Conservation (phyloP, 2,113 vertebrate species). For the Tringa solitaria region DNA sequence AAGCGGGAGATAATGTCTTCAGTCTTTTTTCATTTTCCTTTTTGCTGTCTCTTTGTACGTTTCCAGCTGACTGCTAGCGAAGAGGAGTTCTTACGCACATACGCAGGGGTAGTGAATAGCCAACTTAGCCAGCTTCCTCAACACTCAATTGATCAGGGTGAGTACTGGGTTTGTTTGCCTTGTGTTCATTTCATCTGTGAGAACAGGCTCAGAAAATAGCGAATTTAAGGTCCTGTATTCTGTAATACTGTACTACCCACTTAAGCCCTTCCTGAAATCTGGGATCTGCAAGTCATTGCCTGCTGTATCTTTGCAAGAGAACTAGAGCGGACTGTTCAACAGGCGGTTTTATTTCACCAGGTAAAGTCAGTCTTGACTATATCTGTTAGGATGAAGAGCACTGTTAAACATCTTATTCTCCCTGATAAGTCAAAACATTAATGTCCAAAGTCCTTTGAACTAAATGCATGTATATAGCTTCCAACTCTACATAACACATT, state of each 20-base stretch:
- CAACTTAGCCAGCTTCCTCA: slow-evolving; percentile 98
- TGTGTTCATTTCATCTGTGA: background rate
- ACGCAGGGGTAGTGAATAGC: slow-evolving; percentile 93
- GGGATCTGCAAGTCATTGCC: background rate
- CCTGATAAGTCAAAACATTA: background rate
- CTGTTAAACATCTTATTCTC: background rate
- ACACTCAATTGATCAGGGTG: slow-evolving; percentile 98
- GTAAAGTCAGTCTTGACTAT: background rate
- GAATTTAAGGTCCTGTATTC: background rate
- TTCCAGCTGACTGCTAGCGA: slow-evolving; percentile 91
- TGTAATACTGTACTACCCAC: background rate
- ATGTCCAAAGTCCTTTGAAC: background rate
- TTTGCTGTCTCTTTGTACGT: background rate
- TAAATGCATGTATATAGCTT: background rate
- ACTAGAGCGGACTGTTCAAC: background rate
- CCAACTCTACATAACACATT: background rate
- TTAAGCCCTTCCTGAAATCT: background rate
- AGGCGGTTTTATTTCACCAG: background rate
- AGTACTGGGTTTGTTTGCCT: slow-evolving; percentile 34
- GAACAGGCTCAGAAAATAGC: background rate
- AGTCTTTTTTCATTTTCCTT: background rate
- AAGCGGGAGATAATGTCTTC: background rate
- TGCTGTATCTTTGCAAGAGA: background rate
- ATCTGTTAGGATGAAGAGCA: background rate
- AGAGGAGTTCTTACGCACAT: slow-evolving; percentile 95